Evolutionary conservation across 2,888 invertebrate species (phyloP).

Genomic region (Mesoligia furuncula): DNA sequence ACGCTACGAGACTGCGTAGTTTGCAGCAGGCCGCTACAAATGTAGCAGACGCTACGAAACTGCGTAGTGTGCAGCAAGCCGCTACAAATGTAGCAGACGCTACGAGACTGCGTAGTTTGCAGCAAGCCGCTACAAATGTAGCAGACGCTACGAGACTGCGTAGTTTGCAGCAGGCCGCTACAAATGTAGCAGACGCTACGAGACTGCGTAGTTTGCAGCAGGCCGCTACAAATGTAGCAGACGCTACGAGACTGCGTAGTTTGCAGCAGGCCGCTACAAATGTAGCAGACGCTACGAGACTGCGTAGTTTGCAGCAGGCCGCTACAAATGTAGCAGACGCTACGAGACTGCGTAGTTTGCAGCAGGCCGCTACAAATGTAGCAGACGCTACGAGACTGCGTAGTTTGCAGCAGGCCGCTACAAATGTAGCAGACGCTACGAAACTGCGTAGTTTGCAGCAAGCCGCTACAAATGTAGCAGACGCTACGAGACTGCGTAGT

Average conservation of each 20-base stretch:
- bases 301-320: background rate
- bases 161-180: background rate
- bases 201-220: background rate
- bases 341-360: background rate
- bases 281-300: slow-evolving; percentile 7
- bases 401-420: background rate
- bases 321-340: background rate
- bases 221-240: background rate
- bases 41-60: slow-evolving; percentile 6
- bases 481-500: background rate
- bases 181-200: slow-evolving; percentile 7
- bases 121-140: background rate
- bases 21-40: background rate
- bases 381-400: slow-evolving; percentile 1
- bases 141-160: slow-evolving; percentile 1
- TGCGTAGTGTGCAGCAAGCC: no score
- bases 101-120: background rate
- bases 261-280: background rate
- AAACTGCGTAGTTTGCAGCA: background rate
- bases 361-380: background rate
- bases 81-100: background rate
- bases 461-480: background rate
- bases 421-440: slow-evolving; percentile 7
- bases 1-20: background rate
- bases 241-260: background rate